Conservation (phyloP, 2,113 vertebrate species). For the Upupa epops region DNA sequence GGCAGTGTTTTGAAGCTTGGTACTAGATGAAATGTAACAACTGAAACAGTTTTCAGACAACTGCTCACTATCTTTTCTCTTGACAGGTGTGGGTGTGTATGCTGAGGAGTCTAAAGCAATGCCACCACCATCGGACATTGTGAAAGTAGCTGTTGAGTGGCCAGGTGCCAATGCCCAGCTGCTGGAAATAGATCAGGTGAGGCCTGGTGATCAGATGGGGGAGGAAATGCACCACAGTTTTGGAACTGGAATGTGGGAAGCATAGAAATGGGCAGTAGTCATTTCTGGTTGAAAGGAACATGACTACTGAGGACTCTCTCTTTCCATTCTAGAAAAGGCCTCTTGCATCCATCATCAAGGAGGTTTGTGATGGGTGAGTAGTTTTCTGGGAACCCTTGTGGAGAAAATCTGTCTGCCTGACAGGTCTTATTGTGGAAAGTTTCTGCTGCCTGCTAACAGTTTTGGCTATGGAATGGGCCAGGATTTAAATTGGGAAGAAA, state of each 20-base stretch:
- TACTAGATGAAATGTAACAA: background rate
- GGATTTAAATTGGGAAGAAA: background rate
- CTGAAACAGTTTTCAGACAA: background rate
- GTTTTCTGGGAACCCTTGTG: background rate
- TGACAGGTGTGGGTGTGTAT: slow-evolving; percentile 10
- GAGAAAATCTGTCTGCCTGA: background rate
- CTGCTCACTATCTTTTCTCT: background rate
- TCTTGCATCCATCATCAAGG: slow-evolving; percentile 92
- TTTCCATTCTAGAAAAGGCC: slow-evolving; percentile 88
- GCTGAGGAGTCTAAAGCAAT: slow-evolving; percentile 69
- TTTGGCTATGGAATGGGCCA: background rate
- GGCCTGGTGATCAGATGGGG: background rate
- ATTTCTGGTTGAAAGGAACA: background rate
- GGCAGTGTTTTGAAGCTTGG: background rate
- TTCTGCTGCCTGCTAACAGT: background rate
- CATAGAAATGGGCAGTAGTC: background rate
- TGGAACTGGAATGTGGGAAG: background rate
- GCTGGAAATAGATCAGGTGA: slow-evolving; percentile 97
- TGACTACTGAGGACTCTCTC: background rate
- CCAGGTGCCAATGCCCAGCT: slow-evolving; percentile 96
- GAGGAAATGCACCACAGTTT: background rate
- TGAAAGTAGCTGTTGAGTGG: slow-evolving; percentile 99
- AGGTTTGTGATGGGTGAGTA: slow-evolving; percentile 97
- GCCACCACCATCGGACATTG: slow-evolving; percentile 94
- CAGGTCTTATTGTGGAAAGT: background rate